phyloP scores from a whole-genome alignment of 1,140 invertebrate genomes.

The Drepana arcuata region DNA sequence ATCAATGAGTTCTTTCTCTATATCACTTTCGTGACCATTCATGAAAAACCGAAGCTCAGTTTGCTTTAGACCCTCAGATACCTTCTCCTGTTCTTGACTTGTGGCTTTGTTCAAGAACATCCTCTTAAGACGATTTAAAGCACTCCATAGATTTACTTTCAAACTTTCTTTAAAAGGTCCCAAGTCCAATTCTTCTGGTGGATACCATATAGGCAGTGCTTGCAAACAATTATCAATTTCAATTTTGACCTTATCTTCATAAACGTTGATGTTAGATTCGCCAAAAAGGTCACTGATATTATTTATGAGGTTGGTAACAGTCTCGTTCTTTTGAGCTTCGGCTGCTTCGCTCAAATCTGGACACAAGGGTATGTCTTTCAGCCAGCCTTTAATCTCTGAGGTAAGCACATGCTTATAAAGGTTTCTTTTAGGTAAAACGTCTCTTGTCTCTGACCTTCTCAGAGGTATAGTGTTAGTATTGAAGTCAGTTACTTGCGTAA shows the following conservation, averaged over 20 bases:
- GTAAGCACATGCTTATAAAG: constrained; percentile 11
- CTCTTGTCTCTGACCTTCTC: constrained; percentile 1
- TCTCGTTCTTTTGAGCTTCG: constrained; percentile 8
- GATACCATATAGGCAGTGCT: constrained; percentile 9
- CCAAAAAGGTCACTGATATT: constrained; percentile 3
- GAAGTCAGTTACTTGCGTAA: too few relatives aligned
- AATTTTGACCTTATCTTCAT: constrained; percentile 5
- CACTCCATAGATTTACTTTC: constrained; percentile 6
- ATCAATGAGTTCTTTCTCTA: constrained; percentile 1
- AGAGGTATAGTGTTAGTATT: not conserved
- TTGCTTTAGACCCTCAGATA: too few relatives aligned
- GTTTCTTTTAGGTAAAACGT: constrained; percentile 2
- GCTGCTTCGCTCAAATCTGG: constrained; percentile 2
- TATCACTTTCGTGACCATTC: not conserved
- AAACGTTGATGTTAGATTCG: constrained; percentile 1
- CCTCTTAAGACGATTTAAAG: constrained; percentile 9
- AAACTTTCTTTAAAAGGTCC: constrained; percentile 5
- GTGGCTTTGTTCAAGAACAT: constrained; percentile 1
- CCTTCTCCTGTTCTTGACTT: too few relatives aligned
- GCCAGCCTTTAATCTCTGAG: constrained; percentile 11
- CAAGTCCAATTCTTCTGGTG: constrained; percentile 3
- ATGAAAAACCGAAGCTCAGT: too few relatives aligned
- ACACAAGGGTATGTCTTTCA: constrained; percentile 9
- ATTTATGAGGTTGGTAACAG: constrained; percentile 7
- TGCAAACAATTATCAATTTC: constrained; percentile 13